Conservation (phyloP, 2,888 invertebrate genomes). For the Cheilosia impressa region DNA sequence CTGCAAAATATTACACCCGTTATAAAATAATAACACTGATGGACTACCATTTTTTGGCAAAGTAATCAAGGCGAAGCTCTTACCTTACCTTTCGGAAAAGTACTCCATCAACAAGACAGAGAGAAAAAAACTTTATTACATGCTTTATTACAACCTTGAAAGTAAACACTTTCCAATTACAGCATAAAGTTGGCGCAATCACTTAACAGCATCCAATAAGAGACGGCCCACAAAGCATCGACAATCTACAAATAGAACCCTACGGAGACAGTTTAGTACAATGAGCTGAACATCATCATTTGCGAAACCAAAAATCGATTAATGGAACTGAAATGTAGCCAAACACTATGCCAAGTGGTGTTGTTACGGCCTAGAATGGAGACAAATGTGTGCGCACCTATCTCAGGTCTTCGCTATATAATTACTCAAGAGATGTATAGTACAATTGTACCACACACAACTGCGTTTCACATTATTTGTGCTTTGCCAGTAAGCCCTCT, state of each 20-base stretch:
- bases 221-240: background rate
- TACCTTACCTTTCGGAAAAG: background rate
- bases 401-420: slow-evolving; percentile 43
- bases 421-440: slow-evolving; percentile 59
- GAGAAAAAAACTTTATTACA: no score
- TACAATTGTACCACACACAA: slow-evolving; percentile 47
- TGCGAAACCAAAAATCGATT: slow-evolving; percentile 59
- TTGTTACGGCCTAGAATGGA: slow-evolving; percentile 46
- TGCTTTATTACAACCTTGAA: background rate
- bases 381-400: slow-evolving; percentile 50
- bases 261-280: background rate
- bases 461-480: slow-evolving; percentile 7
- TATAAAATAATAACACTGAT: no score
- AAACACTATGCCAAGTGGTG: slow-evolving; percentile 61
- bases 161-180: background rate
- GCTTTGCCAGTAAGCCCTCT: background rate
- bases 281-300: slow-evolving; percentile 31
- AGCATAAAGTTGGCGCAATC: background rate
- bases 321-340: slow-evolving; percentile 46
- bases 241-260: background rate
- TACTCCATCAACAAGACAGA: no score
- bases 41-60: no score
- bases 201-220: background rate
- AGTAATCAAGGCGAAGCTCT: no score
- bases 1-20: no score